Percentiles rank a stretch among this genome's conserved stretches.
phyloP scores from a whole-genome alignment of 1,140 invertebrate genomes.

The Hylaeus volcanicus region DNA sequence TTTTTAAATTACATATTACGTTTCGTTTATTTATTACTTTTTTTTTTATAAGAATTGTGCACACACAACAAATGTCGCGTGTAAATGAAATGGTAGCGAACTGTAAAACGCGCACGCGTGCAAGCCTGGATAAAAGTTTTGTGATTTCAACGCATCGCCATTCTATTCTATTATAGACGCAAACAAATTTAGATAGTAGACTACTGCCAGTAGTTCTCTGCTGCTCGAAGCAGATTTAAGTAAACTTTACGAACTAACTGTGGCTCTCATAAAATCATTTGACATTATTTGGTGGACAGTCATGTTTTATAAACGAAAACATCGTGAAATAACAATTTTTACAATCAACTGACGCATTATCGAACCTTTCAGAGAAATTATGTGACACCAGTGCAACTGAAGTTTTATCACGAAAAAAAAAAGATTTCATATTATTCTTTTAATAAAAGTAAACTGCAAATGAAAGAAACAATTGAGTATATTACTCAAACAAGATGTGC shows the following conservation, averaged over 20 bases:
- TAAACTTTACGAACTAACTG: background rate
- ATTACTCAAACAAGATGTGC: background rate
- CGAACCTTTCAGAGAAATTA: slow-evolving; percentile 10
- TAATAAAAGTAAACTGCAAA: background rate
- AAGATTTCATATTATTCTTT: background rate
- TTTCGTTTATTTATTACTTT: background rate
- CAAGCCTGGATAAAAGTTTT: background rate
- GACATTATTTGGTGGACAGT: background rate
- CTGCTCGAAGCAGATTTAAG: background rate
- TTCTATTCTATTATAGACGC: slow-evolving; percentile 10
- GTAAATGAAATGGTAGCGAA: background rate
- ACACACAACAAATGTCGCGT: background rate
- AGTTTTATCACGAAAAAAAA: background rate
- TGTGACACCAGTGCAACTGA: background rate
- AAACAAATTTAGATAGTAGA: background rate
- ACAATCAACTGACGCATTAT: background rate
- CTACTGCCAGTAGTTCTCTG: too few relatives aligned
- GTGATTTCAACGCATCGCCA: background rate
- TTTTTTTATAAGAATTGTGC: background rate
- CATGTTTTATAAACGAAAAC: background rate
- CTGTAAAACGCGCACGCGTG: slow-evolving; percentile 15
- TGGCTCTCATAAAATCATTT: background rate
- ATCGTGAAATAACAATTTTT: background rate
- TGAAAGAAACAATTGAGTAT: background rate
- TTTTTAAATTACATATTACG: background rate